Percentiles rank a stretch among this genome's conserved stretches.
These are phyloP conservation scores for Cryptocheilus praepositus DNA, from an alignment of 2,888 invertebrate genomes.

Conservation along the genomic window DNA sequence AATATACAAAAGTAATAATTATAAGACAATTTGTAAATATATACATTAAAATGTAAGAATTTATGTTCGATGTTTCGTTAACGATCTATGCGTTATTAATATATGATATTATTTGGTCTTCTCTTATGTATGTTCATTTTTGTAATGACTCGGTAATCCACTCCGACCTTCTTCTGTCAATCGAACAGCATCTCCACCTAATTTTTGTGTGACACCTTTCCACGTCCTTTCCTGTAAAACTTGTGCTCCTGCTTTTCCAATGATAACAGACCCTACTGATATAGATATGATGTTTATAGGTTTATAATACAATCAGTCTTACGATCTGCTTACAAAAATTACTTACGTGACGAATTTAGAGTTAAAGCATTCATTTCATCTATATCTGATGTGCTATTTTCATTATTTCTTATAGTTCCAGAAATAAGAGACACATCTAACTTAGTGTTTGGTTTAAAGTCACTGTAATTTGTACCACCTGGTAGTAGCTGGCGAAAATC, in stretches of 20 bases:
- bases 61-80: too few species aligned
- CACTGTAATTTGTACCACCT: conserved; percentile 77
- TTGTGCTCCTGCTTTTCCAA: conserved; percentile 79
- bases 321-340: not conserved
- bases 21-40: not conserved
- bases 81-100: too few species aligned
- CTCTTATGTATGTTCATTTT: conserved; percentile 75
- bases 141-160: conserved; percentile 86
- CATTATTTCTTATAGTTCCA: conserved; percentile 80
- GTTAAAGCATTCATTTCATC: conserved; percentile 65
- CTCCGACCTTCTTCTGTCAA: conserved; percentile 83
- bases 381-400: conserved; percentile 62
- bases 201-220: conserved; percentile 89
- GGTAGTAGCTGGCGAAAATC: conserved; percentile 86
- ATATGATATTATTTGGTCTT: not conserved
- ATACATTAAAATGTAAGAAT: too few species aligned
- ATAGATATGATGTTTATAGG: too few species aligned
- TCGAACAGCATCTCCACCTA: conserved; percentile 84
- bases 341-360: conserved; percentile 44
- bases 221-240: conserved; percentile 84
- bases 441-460: conserved; percentile 67
- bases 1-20: too few species aligned
- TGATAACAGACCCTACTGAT: conserved; percentile 71
- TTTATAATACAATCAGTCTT: too few species aligned
- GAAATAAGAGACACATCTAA: conserved; percentile 86